Evolutionary conservation across 1,140 invertebrate genomes (phyloP).

Genomic region (Vanessa tameamea): DNA sequence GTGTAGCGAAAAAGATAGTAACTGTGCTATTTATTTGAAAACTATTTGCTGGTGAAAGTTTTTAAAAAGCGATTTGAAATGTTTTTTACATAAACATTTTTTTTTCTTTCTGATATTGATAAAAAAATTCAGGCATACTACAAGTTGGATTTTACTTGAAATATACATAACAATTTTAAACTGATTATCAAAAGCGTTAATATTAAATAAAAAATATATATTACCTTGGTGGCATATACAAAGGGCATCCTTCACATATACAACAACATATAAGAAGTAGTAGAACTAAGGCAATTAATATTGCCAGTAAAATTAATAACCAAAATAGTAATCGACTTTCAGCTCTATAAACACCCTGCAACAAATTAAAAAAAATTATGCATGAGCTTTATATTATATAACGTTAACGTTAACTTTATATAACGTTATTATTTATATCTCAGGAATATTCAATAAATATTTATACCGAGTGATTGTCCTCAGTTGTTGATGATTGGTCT

Average conservation of each 20-base stretch:
- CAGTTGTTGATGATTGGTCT: conserved; percentile 53
- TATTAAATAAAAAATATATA: conserved; percentile 20
- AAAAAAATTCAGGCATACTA: neutral
- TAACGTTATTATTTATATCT: neutral
- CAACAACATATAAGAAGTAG: conserved; percentile 88
- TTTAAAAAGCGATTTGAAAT: conserved; percentile 7
- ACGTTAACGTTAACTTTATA: too few relatives aligned
- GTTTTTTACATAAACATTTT: neutral
- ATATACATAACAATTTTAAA: too few relatives aligned
- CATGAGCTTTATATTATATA: too few relatives aligned
- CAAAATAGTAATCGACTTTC: conserved; percentile 88
- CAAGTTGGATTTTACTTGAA: neutral
- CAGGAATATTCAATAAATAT: neutral
- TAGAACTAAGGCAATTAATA: conserved; percentile 86
- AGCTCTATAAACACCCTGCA: conserved; percentile 85
- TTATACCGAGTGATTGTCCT: conserved; percentile 63
- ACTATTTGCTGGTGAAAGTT: neutral
- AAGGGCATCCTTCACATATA: conserved; percentile 89
- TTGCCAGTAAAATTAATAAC: conserved; percentile 87
- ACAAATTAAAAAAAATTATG: conserved; percentile 20
- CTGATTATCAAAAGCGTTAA: neutral
- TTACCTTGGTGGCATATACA: conserved; percentile 88
- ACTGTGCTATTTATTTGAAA: neutral
- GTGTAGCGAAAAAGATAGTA: conserved; percentile 1
- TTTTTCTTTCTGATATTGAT: neutral